These are phyloP conservation scores for Oscarella lobularis DNA, from an alignment of 37 sponge, comb jelly and placozoan species.

Conservation along the genomic window DNA sequence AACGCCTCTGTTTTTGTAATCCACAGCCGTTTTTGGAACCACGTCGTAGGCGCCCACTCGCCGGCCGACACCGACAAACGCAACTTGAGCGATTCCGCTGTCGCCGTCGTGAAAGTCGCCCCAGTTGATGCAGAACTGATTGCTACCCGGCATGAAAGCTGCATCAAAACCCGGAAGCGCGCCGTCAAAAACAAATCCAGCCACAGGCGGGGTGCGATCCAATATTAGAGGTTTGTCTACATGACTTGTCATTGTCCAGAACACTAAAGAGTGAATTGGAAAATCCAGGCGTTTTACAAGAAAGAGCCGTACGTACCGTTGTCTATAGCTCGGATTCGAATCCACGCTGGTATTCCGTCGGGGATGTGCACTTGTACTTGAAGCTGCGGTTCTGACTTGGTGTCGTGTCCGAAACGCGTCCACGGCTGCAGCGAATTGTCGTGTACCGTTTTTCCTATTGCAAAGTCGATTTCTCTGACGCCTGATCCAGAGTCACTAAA, in stretches of 20 bases:
- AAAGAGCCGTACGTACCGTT: slow-evolving; percentile 32
- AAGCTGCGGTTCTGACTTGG: too few species aligned
- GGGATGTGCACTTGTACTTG: slow-evolving; percentile 26
- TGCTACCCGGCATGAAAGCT: slow-evolving; percentile 13
- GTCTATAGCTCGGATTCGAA: slow-evolving; percentile 57
- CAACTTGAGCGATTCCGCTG: slow-evolving; percentile 23
- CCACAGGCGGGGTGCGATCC: slow-evolving; percentile 63
- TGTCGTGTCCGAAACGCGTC: slow-evolving; percentile 15
- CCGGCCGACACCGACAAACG: background rate
- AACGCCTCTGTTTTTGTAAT: background rate
- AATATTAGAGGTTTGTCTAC: slow-evolving; percentile 19
- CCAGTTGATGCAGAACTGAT: slow-evolving; percentile 45
- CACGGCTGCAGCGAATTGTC: slow-evolving; percentile 37
- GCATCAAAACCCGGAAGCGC: slow-evolving; percentile 4
- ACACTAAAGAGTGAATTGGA: slow-evolving; percentile 25
- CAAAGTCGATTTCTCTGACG: slow-evolving; percentile 25
- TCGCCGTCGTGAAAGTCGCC: slow-evolving; percentile 47
- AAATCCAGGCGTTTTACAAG: background rate
- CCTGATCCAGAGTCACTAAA: slow-evolving; percentile 51
- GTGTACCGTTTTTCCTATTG: slow-evolving; percentile 31
- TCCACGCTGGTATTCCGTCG: slow-evolving; percentile 41
- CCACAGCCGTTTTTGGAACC: background rate
- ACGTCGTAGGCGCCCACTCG: background rate
- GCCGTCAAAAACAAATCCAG: slow-evolving; percentile 30
- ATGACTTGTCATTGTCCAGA: slow-evolving; percentile 15